Conservation (phyloP, 1,140 invertebrate genomes). For the Lerema accius region DNA sequence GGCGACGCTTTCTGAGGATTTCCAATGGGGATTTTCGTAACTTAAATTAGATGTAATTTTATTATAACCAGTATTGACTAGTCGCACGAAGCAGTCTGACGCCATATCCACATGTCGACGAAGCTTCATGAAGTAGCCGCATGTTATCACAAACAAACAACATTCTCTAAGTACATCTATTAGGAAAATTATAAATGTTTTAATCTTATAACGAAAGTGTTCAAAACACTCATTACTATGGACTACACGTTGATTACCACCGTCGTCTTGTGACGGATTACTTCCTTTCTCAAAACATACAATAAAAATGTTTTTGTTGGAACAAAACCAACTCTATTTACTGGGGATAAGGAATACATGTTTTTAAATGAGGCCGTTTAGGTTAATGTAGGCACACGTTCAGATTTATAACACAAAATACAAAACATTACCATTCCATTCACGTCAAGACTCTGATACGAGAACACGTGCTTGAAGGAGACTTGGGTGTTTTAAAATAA, state of each 20-base stretch:
- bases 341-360: slow-evolving; percentile 4
- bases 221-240: slow-evolving; percentile 49
- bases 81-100: too few species aligned
- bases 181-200: slow-evolving; percentile 6
- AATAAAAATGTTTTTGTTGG: background rate
- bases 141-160: too few species aligned
- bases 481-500: background rate
- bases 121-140: background rate
- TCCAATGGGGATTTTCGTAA: too few species aligned
- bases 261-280: slow-evolving; percentile 45
- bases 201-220: slow-evolving; percentile 33
- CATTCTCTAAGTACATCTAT: background rate
- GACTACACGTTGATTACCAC: slow-evolving; percentile 45
- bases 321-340: slow-evolving; percentile 8
- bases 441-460: slow-evolving; percentile 8
- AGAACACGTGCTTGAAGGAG: slow-evolving; percentile 9
- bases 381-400: slow-evolving; percentile 16
- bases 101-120: background rate
- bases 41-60: too few species aligned
- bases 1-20: too few species aligned
- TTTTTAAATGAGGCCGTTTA: slow-evolving; percentile 9
- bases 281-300: slow-evolving; percentile 38
- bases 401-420: slow-evolving; percentile 6
- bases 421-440: slow-evolving; percentile 8
- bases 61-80: too few species aligned